Conservation (phyloP, 2,888 invertebrate species). For the Hofmannophila pseudospretella region DNA sequence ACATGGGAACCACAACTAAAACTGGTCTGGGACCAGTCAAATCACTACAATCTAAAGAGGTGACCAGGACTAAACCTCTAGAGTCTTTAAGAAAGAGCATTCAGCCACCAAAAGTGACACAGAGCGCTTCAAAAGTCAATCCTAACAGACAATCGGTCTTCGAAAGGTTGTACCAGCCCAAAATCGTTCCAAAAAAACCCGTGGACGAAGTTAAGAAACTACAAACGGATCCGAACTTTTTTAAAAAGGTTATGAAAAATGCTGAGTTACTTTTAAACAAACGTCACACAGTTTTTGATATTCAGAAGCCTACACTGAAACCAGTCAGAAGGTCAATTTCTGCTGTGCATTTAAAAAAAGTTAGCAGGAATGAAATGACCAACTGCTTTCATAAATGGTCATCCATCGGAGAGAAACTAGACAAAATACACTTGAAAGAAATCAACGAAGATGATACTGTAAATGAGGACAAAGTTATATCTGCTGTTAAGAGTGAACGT, state of each 20-base stretch:
- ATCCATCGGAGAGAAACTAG: constrained; percentile 58
- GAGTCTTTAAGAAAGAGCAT: constrained; percentile 7
- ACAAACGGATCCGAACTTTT: constrained; percentile 39
- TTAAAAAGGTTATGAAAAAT: constrained; percentile 41
- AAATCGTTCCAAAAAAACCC: constrained; percentile 25
- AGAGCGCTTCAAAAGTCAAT: constrained; percentile 9
- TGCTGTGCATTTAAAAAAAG: constrained; percentile 64
- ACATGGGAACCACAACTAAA: too few species aligned
- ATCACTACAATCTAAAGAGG: too few species aligned
- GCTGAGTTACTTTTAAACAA: constrained; percentile 39
- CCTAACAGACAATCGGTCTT: constrained; percentile 46
- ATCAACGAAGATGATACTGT: constrained; percentile 47
- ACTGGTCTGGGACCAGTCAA: too few species aligned
- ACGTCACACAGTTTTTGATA: constrained; percentile 40
- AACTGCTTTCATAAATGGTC: constrained; percentile 65
- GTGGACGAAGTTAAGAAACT: constrained; percentile 34
- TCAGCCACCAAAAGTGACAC: not conserved
- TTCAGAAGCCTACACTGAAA: constrained; percentile 17
- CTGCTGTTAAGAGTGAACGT: constrained; percentile 60
- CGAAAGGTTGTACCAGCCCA: constrained; percentile 60
- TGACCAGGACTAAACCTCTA: constrained; percentile 15
- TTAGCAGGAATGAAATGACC: constrained; percentile 44
- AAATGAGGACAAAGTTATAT: constrained; percentile 40
- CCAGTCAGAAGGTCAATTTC: constrained; percentile 63
- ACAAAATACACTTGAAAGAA: constrained; percentile 40